Conservation (phyloP, 1,140 invertebrate genomes). For the Diachasmimorpha longicaudata region DNA sequence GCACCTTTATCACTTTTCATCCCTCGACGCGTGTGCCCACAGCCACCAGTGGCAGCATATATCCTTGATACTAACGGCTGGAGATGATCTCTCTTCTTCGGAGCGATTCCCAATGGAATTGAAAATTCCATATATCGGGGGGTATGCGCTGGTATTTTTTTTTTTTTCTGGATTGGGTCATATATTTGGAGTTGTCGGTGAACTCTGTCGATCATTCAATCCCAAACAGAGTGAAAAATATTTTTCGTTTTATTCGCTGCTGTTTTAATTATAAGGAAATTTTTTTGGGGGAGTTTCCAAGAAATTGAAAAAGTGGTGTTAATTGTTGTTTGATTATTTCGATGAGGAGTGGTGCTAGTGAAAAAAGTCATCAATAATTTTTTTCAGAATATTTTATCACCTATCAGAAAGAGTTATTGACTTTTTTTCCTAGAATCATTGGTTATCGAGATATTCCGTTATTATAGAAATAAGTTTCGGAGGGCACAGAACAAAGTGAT, state of each 20-base stretch:
- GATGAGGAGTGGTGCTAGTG: too few relatives aligned
- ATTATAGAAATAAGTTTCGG: too few relatives aligned
- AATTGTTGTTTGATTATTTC: too few relatives aligned
- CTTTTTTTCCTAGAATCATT: too few relatives aligned
- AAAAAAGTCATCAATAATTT: too few relatives aligned
- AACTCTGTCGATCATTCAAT: not conserved
- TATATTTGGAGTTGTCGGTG: not conserved
- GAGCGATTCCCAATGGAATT: not conserved
- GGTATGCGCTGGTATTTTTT: not conserved
- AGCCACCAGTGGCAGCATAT: not conserved
- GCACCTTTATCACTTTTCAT: conserved; percentile 36
- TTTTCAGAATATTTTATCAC: too few relatives aligned
- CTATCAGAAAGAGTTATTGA: too few relatives aligned
- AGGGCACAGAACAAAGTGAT: too few relatives aligned
- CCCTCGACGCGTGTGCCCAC: conserved; percentile 14
- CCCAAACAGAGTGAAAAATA: not conserved
- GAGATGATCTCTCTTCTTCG: not conserved
- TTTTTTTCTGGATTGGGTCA: not conserved
- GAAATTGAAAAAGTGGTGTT: too few relatives aligned
- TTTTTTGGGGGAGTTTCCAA: too few relatives aligned
- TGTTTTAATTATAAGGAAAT: too few relatives aligned
- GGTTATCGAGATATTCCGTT: too few relatives aligned
- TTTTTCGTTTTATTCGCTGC: not conserved
- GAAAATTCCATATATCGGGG: not conserved
- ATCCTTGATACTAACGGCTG: not conserved